Evolutionary conservation across 2,888 invertebrate genomes (phyloP).

Genomic region (Ectobius pallidus): DNA sequence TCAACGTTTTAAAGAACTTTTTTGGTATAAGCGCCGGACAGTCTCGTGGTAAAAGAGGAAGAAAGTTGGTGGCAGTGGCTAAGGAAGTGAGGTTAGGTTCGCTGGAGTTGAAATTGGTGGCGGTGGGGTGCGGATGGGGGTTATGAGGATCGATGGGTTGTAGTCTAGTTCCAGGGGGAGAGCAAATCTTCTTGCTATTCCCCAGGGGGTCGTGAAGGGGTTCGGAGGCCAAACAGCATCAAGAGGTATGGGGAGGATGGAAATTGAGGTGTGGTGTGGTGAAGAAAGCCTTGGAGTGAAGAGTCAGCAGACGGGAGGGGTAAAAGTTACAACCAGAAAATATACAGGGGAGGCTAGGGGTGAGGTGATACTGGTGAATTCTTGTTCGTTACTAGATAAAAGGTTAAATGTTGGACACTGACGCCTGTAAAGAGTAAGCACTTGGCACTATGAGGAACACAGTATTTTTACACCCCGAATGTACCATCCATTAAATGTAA

Average conservation of each 20-base stretch:
- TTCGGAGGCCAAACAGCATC: constrained; percentile 24
- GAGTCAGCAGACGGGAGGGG: not conserved
- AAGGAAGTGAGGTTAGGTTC: not conserved
- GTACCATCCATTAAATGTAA: no score
- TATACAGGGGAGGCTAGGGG: not conserved
- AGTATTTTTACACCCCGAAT: no score
- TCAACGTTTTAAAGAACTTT: no score
- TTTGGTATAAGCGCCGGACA: no score
- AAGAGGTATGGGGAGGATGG: constrained; percentile 2
- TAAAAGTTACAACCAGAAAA: no score
- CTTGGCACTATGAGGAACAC: no score
- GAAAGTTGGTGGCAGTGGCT: not conserved
- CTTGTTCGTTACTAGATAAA: not conserved
- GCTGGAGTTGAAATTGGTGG: constrained; percentile 5
- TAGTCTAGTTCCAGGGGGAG: constrained; percentile 28
- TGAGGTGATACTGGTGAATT: constrained; percentile 1
- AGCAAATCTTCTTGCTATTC: constrained; percentile 27
- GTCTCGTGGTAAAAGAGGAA: not conserved
- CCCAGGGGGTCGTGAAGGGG: constrained; percentile 28
- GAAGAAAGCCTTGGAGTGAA: not conserved
- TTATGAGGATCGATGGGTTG: constrained; percentile 28
- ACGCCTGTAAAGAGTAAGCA: no score
- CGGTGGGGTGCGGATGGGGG: constrained; percentile 4
- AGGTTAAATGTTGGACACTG: not conserved
- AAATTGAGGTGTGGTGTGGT: constrained; percentile 19